phyloP scores from a whole-genome alignment of 2,113 vertebrate genomes.

The Chaetodon trifascialis region DNA sequence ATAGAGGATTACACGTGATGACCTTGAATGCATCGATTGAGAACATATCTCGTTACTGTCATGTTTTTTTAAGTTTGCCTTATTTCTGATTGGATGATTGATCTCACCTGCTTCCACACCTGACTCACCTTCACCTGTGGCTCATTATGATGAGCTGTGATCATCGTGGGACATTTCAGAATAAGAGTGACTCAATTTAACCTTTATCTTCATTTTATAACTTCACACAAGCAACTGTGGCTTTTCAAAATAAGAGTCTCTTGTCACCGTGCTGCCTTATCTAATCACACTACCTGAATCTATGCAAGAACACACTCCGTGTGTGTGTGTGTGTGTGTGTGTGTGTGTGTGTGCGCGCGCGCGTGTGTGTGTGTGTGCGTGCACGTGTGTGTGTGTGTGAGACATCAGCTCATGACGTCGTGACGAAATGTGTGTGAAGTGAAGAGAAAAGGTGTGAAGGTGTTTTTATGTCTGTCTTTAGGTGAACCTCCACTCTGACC shows the following conservation, averaged over 20 bases:
- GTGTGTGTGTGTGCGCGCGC: not conserved
- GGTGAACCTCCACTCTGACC: not conserved
- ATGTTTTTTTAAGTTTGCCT: not conserved
- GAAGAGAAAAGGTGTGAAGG: not conserved
- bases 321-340: not conserved
- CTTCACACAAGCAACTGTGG: not conserved
- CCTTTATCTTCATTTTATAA: not conserved
- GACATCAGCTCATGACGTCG: not conserved
- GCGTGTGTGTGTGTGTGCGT: too few relatives aligned
- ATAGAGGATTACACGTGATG: constrained; percentile 1
- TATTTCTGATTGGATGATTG: constrained; percentile 5
- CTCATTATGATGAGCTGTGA: not conserved
- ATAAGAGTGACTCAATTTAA: constrained; percentile 16
- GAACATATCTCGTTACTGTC: not conserved
- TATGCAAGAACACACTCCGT: constrained; percentile 5
- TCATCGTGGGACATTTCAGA: constrained; percentile 4
- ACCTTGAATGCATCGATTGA: constrained; percentile 26
- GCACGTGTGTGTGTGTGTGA: constrained; percentile 21
- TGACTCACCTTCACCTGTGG: not conserved
- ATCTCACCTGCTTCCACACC: not conserved
- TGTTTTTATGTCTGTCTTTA: too few relatives aligned
- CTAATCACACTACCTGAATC: not conserved
- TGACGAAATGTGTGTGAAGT: too few relatives aligned
- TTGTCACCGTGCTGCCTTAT: constrained; percentile 12
- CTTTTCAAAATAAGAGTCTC: constrained; percentile 33